phyloP scores from a whole-genome alignment of 1,140 invertebrate species.

The Pseudobourletiella spinata region DNA sequence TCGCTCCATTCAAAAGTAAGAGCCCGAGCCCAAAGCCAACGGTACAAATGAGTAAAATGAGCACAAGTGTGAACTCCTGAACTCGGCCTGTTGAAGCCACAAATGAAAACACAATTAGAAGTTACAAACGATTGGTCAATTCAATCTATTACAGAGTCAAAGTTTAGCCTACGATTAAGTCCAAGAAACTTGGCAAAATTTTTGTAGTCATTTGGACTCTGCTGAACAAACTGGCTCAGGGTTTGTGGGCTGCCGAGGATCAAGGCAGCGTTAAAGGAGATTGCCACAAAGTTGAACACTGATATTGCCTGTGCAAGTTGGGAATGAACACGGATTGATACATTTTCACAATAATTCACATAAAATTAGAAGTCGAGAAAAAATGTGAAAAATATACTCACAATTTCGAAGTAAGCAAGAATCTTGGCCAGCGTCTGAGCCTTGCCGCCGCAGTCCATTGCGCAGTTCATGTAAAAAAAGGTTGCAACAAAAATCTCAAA shows the following conservation, averaged over 20 bases:
- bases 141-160: neutral
- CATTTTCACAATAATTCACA: neutral
- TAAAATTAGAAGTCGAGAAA: neutral
- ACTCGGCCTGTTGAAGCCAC: neutral
- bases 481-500: neutral
- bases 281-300: neutral
- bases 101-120: neutral
- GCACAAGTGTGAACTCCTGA: neutral
- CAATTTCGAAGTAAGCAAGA: slow-evolving; percentile 7
- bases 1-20: neutral
- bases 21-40: slow-evolving; percentile 1
- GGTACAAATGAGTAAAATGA: neutral
- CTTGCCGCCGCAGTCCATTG: neutral
- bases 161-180: neutral
- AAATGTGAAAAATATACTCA: neutral
- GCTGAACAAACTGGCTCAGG: neutral
- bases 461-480: neutral
- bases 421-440: neutral
- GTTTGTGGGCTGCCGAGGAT: neutral
- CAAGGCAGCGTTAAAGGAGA: neutral
- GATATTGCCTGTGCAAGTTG: neutral
- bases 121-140: neutral
- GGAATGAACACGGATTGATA: no score
- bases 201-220: neutral
- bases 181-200: neutral